Evolutionary conservation across 2,797 vertebrate genomes (phyloP).

Genomic region (Prionace glauca): DNA sequence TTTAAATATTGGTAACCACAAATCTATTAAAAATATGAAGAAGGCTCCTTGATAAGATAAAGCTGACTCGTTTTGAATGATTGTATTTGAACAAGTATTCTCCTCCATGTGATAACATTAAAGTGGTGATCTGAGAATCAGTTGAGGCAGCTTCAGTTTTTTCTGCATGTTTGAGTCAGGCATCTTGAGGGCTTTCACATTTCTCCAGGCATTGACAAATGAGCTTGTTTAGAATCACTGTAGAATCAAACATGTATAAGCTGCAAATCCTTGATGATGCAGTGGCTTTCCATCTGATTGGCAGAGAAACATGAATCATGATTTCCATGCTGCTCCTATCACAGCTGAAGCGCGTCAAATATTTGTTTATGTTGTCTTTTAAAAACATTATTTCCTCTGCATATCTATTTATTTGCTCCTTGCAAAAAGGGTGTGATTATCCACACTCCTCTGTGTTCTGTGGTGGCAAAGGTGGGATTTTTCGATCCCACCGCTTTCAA

Average conservation of each 20-base stretch:
- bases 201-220: slow-evolving; percentile 5
- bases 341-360: not conserved
- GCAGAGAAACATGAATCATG: not conserved
- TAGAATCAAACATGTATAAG: not conserved
- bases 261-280: not conserved
- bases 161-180: not conserved
- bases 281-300: not conserved
- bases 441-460: too few relatives aligned
- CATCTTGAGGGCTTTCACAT: slow-evolving; percentile 5
- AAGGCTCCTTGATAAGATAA: not conserved
- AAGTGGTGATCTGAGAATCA: not conserved
- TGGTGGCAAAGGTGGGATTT: too few relatives aligned
- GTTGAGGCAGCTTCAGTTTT: not conserved
- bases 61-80: not conserved
- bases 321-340: not conserved
- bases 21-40: not conserved
- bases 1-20: not conserved
- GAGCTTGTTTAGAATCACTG: not conserved
- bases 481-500: too few relatives aligned
- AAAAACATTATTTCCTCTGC: not conserved
- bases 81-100: not conserved
- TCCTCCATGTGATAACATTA: not conserved
- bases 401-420: not conserved
- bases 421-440: too few relatives aligned
- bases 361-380: not conserved